Percentiles rank a stretch among this genome's conserved stretches.
Conservation (phyloP, 2,888 invertebrate species). For the Bimastos eiseni region DNA sequence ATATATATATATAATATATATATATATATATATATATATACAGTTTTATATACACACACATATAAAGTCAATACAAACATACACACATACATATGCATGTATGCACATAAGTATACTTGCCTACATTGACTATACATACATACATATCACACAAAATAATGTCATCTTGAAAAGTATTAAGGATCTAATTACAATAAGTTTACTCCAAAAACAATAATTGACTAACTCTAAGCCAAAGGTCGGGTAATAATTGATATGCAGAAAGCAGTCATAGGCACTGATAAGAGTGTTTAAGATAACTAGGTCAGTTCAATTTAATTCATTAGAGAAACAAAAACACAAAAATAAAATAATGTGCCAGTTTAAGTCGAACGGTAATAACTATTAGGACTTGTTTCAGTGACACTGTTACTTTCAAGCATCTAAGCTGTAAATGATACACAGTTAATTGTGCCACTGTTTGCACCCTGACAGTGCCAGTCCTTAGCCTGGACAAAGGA, state of each 20-base stretch:
- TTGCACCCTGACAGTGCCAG: too few relatives aligned
- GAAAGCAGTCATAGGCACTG: not conserved
- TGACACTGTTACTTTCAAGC: too few relatives aligned
- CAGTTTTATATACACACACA: too few relatives aligned
- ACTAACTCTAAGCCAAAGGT: not conserved
- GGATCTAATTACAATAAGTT: not conserved
- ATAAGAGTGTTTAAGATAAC: not conserved
- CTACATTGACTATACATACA: not conserved
- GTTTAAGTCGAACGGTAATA: not conserved
- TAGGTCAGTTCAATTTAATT: not conserved
- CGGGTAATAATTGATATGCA: not conserved
- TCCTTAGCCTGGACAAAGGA: too few relatives aligned
- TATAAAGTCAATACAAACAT: too few relatives aligned
- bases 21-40: too few relatives aligned
- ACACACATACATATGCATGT: too few relatives aligned
- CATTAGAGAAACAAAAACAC: not conserved
- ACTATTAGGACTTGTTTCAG: too few relatives aligned
- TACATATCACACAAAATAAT: not conserved
- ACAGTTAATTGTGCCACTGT: too few relatives aligned
- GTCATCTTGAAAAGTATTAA: not conserved
- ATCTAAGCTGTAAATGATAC: too few relatives aligned
- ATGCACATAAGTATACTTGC: not conserved
- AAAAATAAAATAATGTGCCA: not conserved
- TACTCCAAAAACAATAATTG: not conserved
- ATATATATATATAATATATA: too few relatives aligned